These are phyloP conservation scores for Eunapius fragilis DNA, from an alignment of 37 sponge, comb jelly and placozoan genomes.

Conservation along the genomic window DNA sequence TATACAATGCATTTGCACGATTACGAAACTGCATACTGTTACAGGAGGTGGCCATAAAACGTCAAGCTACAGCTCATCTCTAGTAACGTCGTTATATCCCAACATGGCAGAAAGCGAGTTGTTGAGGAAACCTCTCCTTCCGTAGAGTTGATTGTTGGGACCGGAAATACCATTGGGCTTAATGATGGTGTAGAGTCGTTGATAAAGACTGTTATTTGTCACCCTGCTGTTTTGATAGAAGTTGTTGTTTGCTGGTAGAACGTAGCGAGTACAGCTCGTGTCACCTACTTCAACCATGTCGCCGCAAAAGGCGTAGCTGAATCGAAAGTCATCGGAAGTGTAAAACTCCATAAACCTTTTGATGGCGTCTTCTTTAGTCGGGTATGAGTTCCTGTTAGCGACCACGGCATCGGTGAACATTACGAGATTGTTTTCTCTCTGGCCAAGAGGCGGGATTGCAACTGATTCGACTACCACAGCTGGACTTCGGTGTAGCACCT, in stretches of 20 bases:
- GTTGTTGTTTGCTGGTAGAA: constrained; percentile 18
- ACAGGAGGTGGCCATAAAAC: too few relatives aligned
- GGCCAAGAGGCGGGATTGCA: too few relatives aligned
- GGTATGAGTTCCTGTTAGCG: constrained; percentile 18
- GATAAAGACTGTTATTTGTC: too few relatives aligned
- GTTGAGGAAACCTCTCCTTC: too few relatives aligned
- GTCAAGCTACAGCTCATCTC: too few relatives aligned
- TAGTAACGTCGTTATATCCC: too few relatives aligned
- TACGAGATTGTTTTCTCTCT: neutral
- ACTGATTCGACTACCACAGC: neutral
- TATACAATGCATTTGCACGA: too few relatives aligned
- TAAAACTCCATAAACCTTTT: constrained; percentile 30
- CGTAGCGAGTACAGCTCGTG: constrained; percentile 22
- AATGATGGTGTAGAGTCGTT: too few relatives aligned
- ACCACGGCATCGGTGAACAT: constrained; percentile 31
- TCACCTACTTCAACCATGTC: neutral
- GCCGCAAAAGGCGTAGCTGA: constrained; percentile 9
- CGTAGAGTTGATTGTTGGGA: too few relatives aligned
- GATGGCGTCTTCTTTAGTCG: constrained; percentile 5
- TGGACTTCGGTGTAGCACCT: neutral
- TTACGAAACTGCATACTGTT: too few relatives aligned
- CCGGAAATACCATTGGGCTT: too few relatives aligned
- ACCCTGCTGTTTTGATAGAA: constrained; percentile 3
- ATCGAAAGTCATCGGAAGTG: constrained; percentile 6
- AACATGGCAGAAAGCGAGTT: too few relatives aligned